phyloP scores from a whole-genome alignment of 2,888 invertebrate genomes.

The Syritta pipiens region DNA sequence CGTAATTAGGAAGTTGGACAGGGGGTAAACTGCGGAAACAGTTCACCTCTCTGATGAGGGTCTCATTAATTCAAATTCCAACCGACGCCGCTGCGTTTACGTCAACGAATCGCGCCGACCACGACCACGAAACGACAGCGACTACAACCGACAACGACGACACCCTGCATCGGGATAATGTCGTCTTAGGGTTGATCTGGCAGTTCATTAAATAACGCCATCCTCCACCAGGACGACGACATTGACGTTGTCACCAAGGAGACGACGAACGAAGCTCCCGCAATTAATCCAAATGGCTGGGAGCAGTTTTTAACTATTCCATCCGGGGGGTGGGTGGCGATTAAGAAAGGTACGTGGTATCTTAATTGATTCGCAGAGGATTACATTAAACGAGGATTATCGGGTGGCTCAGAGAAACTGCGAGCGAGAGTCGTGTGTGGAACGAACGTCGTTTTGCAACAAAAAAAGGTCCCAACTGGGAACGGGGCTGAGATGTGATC shows the following conservation, averaged over 20 bases:
- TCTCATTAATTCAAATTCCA: slow-evolving; percentile 41
- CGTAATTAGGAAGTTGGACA: slow-evolving; percentile 23
- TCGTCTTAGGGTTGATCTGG: slow-evolving; percentile 40
- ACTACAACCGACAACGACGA: slow-evolving; percentile 4
- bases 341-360: not conserved
- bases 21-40: slow-evolving; percentile 5
- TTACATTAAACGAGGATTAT: slow-evolving; percentile 10
- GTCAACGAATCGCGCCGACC: not conserved
- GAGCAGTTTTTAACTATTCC: slow-evolving; percentile 10
- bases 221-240: no score
- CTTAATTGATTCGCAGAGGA: slow-evolving; percentile 17
- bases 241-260: slow-evolving; percentile 1
- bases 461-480: no score
- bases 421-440: no score
- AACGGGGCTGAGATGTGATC: no score
- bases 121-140: slow-evolving; percentile 11
- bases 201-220: slow-evolving; percentile 53
- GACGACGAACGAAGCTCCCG: not conserved
- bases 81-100: not conserved
- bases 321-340: not conserved
- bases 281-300: slow-evolving; percentile 26
- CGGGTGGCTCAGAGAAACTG: no score
- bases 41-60: slow-evolving; percentile 18
- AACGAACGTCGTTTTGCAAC: no score
- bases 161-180: slow-evolving; percentile 31